Evolutionary conservation across 64 coral and sea anemone genomes (phyloP).

Genomic region (Platygyra sinensis): DNA sequence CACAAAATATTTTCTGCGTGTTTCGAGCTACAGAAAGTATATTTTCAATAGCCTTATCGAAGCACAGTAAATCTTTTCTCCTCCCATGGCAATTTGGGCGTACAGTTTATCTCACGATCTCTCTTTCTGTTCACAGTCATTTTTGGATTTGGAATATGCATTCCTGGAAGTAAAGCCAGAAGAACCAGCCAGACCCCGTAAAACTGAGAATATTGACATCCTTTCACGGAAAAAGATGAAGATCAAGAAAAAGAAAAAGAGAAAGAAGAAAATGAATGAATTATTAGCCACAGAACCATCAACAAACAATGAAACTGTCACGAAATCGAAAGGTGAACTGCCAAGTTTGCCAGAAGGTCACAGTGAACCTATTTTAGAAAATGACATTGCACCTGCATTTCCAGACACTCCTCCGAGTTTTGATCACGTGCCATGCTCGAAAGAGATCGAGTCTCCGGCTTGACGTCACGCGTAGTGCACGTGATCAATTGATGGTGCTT

Average conservation of each 20-base stretch:
- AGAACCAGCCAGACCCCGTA: not conserved
- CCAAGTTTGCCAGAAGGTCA: not conserved
- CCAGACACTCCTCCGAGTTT: not conserved
- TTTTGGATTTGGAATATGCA: slow-evolving; percentile 14
- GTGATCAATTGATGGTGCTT: not conserved
- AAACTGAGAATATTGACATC: not conserved
- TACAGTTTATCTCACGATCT: not conserved
- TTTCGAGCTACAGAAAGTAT: too few relatives aligned
- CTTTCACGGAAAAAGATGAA: not conserved
- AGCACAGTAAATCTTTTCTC: too few relatives aligned
- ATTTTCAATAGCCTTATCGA: too few relatives aligned
- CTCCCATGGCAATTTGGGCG: not conserved
- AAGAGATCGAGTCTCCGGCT: not conserved
- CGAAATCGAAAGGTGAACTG: not conserved
- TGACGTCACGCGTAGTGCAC: not conserved
- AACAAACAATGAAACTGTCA: not conserved
- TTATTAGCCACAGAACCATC: not conserved
- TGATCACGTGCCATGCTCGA: not conserved
- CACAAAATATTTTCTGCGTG: too few relatives aligned
- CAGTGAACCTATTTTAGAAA: not conserved
- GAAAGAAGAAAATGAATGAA: not conserved
- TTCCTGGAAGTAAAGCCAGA: not conserved
- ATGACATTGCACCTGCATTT: not conserved
- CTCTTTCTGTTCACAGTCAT: slow-evolving; percentile 2
- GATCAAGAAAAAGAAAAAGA: not conserved